These are phyloP conservation scores for Stegostoma tigrinum DNA, from an alignment of 2,113 vertebrate genomes.

Conservation along the genomic window DNA sequence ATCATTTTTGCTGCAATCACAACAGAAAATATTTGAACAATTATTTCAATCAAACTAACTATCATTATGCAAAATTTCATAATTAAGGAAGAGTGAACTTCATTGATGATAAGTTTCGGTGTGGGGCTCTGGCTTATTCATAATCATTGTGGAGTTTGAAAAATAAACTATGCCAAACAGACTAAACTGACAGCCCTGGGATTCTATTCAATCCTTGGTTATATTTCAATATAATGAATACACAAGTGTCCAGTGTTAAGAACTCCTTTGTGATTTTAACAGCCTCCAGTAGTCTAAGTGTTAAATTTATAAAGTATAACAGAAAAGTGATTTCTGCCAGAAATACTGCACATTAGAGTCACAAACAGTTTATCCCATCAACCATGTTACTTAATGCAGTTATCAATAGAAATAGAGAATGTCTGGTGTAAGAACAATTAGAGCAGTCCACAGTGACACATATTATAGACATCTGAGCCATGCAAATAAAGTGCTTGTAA, in stretches of 20 bases:
- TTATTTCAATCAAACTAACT: background rate
- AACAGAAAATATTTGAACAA: conserved; percentile 11
- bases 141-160: conserved; percentile 29
- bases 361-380: conserved; percentile 8
- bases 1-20: background rate
- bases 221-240: conserved; percentile 37
- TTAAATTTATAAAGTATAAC: conserved; percentile 34
- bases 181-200: conserved; percentile 25
- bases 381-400: conserved; percentile 33
- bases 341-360: rapidly evolving
- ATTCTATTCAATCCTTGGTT: conserved; percentile 33
- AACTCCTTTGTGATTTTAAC: conserved; percentile 35
- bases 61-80: background rate
- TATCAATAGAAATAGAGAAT: conserved; percentile 42
- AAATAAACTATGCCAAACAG: conserved; percentile 20
- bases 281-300: conserved; percentile 33
- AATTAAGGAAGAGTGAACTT: background rate
- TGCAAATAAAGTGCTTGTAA: conserved; percentile 41
- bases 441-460: conserved; percentile 38
- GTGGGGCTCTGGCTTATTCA: background rate
- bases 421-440: conserved; percentile 38
- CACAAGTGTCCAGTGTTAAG: conserved; percentile 33
- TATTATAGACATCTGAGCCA: conserved; percentile 37
- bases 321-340: conserved; percentile 36
- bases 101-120: background rate